Conservation (phyloP, 2,888 invertebrate genomes). For the Drosophila peninsularis region DNA sequence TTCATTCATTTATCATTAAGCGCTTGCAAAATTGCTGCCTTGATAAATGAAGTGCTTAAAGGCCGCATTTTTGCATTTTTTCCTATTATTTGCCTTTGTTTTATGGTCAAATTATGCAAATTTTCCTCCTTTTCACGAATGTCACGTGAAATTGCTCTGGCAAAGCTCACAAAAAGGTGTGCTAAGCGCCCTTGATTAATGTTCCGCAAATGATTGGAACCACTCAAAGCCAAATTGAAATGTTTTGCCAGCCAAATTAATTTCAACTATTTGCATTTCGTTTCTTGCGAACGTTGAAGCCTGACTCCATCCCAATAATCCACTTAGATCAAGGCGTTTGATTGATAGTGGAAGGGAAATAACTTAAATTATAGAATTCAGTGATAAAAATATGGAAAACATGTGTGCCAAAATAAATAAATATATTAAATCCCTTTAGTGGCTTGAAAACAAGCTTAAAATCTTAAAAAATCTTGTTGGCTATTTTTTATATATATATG, state of each 20-base stretch:
- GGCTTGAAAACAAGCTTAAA: no score
- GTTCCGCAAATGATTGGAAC: slow-evolving; percentile 25
- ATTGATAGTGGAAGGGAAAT: background rate
- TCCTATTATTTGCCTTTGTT: slow-evolving; percentile 52
- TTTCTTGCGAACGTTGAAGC: background rate
- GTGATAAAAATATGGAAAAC: no score
- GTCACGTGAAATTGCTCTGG: slow-evolving; percentile 28
- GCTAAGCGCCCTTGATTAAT: slow-evolving; percentile 59
- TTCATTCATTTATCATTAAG: slow-evolving; percentile 63
- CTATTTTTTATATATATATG: no score
- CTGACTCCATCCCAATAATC: background rate
- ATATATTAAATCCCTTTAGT: no score
- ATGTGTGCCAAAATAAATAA: no score
- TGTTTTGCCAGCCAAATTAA: slow-evolving; percentile 33
- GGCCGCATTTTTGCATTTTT: background rate
- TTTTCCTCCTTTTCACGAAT: slow-evolving; percentile 25
- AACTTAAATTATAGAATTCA: background rate
- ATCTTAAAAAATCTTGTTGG: no score
- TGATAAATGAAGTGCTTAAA: slow-evolving; percentile 69
- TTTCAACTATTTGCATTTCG: slow-evolving; percentile 10
- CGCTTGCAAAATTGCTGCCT: slow-evolving; percentile 23
- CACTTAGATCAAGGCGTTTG: background rate
- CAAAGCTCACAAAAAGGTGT: slow-evolving; percentile 13
- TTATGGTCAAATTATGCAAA: slow-evolving; percentile 75
- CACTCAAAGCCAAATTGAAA: slow-evolving; percentile 52